Evolutionary conservation across 2,797 vertebrate genomes (phyloP), one percentile per base, ranked within the genome.

Genomic region (Gambusia yucatana): DNA sequence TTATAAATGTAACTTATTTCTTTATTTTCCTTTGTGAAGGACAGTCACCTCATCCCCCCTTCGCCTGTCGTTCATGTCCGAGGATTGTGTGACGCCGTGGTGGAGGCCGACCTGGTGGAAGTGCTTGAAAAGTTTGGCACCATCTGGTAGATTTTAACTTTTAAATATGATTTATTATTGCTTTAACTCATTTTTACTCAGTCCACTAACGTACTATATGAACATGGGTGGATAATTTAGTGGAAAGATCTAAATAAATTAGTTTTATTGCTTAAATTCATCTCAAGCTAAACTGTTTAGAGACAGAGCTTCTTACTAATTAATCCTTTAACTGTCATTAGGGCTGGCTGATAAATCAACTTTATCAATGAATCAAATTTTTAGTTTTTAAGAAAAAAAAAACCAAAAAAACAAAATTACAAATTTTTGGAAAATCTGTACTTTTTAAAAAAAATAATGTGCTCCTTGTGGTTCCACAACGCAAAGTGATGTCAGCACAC

Each of bases 81-180:
- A 83, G 97, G 97, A 5, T 95, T 98, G 41, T 97, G 97, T 52
- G 97, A 98, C 48, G 97, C 97, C 0, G 97, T 97, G 63, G 97
- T 98, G 93, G 98, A 98, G 90, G 97, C 97, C 1, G 97, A 98
- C 81, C 96, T 98, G 14, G 97, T 98, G 93, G 97, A 98, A 88
- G 96, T 96, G 3, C 95, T 98, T 20, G 95, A 97, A 75, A 97
- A 97, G 86, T 98, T 98, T 88, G 98, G 98, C 83, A 97, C 95
- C 75, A 98, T 98, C 94, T 97, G 98, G 98, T 98, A 96, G 46
- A 2, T 6, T 30, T 50, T 36, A 0, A 44, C 20, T 11, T 78
- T 20, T 72, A n/a, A 39, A 46, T 43, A 52, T 13, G 13, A 6
- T 44, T 50, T 46, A 28, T 41, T 67, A 41, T 41, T 41, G 22